Evolutionary conservation across 2,797 vertebrate species (phyloP), one percentile per base, ranked within the genome.

Genomic region (Pterois miles): DNA sequence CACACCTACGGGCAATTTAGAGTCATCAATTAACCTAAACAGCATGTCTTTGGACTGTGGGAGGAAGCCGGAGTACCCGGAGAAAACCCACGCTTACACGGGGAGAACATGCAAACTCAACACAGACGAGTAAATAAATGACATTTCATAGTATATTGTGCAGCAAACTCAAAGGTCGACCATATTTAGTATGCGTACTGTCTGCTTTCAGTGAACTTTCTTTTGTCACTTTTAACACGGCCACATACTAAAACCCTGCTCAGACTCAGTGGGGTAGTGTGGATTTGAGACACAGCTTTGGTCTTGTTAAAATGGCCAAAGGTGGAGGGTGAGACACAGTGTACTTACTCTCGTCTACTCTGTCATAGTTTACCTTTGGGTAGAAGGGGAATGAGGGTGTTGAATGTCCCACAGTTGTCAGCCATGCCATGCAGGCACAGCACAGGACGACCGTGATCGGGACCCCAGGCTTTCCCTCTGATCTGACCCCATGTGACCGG

Each of bases 341-440:
- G 18, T 36, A 36, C 54, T 31, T 20, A 58, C 11, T 20, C 40
- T 12, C 6, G 2, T 48, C 27, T 29, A 13, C 25, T 48, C 18
- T 10, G 54, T 59, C 54, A 23, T 10, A 13, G 0, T 36, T 71
- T 62, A 71, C 69, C 69, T 71, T 38, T 52, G 5, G 69, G 46
- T 22, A 71, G 57, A 27, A 71, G 58, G 16, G 69, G 69, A 36
- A n/a, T 91, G n/a, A 97, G 91, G 12, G 60, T 93, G 72, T 95
- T 85, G 13, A 97, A 97, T 13, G 95, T 87, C 4, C 95, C 96
- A 23, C 94, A 92, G 69, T 96, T 96, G 86, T 96, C 96, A 40
- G 95, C 79, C 95, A 96, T 97, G 58, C 96, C 95, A 0, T 96
- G 95, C 74, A 97, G 87, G 76, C 96, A 97, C 14, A 97, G 85